Evolutionary conservation across 1,140 invertebrate species (phyloP).

Genomic region (Octopus bimaculoides): DNA sequence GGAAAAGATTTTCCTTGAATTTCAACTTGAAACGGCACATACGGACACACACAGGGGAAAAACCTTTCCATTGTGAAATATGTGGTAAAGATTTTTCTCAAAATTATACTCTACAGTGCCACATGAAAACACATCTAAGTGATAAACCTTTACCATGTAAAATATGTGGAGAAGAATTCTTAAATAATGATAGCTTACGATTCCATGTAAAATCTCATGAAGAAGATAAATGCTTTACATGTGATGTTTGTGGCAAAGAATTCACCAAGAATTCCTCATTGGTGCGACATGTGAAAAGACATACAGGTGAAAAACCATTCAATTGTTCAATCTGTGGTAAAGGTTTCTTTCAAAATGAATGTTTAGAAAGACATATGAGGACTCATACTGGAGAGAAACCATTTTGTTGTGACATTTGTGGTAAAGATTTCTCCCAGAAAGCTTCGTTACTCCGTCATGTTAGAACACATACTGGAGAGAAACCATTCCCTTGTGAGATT

Average conservation of each 20-base stretch:
- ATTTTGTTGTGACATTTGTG: constrained; percentile 83
- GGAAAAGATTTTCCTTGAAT: not conserved
- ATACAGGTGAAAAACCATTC: constrained; percentile 83
- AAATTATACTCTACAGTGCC: too few species aligned
- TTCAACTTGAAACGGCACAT: not conserved
- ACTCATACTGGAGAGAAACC: constrained; percentile 56
- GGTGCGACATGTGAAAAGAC: not conserved
- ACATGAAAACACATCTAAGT: too few species aligned
- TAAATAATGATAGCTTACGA: too few species aligned
- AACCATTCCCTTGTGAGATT: constrained; percentile 86
- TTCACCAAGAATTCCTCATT: too few species aligned
- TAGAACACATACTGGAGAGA: constrained; percentile 89
- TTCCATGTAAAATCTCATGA: too few species aligned
- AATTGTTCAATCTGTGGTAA: constrained; percentile 31
- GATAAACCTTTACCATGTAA: too few species aligned
- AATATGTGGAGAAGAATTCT: too few species aligned
- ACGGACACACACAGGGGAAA: not conserved
- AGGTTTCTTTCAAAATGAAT: constrained; percentile 15
- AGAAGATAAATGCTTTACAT: too few species aligned
- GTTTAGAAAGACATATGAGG: constrained; percentile 23
- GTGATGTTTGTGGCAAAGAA: too few species aligned
- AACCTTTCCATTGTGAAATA: not conserved
- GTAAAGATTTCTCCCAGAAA: constrained; percentile 80
- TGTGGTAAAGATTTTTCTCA: not conserved
- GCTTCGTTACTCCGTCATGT: constrained; percentile 89